Evolutionary conservation across 2,888 invertebrate species (phyloP), one percentile per base, ranked within the genome.

Genomic region (Rotaria socialis): DNA sequence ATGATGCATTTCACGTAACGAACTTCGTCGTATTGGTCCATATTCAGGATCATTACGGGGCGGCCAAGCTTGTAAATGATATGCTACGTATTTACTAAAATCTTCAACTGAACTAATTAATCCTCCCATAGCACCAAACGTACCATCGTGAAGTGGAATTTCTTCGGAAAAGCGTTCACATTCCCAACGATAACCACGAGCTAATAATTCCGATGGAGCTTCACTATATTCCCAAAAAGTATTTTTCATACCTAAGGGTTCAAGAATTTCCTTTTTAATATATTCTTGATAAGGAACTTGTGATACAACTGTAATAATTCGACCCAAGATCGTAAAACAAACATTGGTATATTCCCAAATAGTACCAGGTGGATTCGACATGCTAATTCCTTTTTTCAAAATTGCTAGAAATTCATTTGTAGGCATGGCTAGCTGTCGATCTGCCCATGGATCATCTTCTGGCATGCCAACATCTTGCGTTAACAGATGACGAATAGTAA

Each of bases 11-110:
- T 67, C 67, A 35, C 67, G 67, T 35, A 67, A 35, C 19, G 67
- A 67, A 67, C 67, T 67, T 16, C 67, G 67, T 67, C 35, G 11
- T 35, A 67, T 2, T 41, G 35, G 67, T 19, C 67, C 67, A 67
- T 67, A 35, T 35, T 67, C 67, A 14, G 67, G 27, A 35, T 67
- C 67, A 67, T 35, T 67, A 35, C 67, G 67, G 35, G 67, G 14
- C 35, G 67, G 67, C 67, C 67, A 67, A 35, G 67, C 67, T 67
- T 67, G 67, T 67, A 67, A 35, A 67, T 67, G 67, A 67, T 67
- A 67, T 35, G 67, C 6, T 14, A 67, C 8, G 19, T 67, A 67
- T 67, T 67, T 67, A 67, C 4, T 67, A 19, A 67, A 67, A 67
- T 67, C 67, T 6, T 67, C 67, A 16, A 67, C n/a, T 35, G 67